Conservation (phyloP, 2,797 vertebrate genomes). For the Liparis tanakae region DNA sequence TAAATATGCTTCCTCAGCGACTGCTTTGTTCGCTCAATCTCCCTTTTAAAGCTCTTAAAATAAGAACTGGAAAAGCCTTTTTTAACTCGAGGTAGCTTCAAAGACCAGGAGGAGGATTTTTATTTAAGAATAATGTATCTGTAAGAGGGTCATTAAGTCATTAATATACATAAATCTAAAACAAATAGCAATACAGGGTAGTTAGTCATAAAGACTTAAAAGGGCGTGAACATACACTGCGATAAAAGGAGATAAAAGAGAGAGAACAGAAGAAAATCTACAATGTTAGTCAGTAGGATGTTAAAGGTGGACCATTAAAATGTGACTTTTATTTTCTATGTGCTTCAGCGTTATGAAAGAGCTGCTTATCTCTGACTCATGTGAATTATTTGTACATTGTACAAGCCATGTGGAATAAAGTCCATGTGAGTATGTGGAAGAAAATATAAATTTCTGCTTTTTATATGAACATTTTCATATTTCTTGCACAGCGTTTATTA, state of each 20-base stretch:
- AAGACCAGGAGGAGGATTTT: slow-evolving; percentile 51
- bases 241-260: slow-evolving; percentile 32
- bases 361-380: neutral
- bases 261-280: slow-evolving; percentile 30
- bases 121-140: slow-evolving; percentile 34
- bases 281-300: neutral
- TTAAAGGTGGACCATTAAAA: neutral
- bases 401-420: slow-evolving; percentile 5
- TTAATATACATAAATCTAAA: slow-evolving; percentile 58
- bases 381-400: neutral
- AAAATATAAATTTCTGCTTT: slow-evolving; percentile 13
- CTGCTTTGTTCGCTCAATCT: slow-evolving; percentile 76
- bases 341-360: slow-evolving; percentile 7
- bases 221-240: slow-evolving; percentile 29
- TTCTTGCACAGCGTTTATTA: too few relatives aligned
- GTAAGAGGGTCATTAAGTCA: slow-evolving; percentile 40
- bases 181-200: slow-evolving; percentile 44
- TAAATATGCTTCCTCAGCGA: slow-evolving; percentile 72
- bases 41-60: slow-evolving; percentile 72
- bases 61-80: slow-evolving; percentile 67
- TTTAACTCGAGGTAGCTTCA: slow-evolving; percentile 63
- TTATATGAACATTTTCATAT: neutral
- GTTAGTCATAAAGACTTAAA: slow-evolving; percentile 28
- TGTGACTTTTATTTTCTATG: neutral
- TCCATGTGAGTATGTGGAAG: slow-evolving; percentile 4